Conservation (phyloP, 2,888 invertebrate genomes). For the Microchrysa polita region DNA sequence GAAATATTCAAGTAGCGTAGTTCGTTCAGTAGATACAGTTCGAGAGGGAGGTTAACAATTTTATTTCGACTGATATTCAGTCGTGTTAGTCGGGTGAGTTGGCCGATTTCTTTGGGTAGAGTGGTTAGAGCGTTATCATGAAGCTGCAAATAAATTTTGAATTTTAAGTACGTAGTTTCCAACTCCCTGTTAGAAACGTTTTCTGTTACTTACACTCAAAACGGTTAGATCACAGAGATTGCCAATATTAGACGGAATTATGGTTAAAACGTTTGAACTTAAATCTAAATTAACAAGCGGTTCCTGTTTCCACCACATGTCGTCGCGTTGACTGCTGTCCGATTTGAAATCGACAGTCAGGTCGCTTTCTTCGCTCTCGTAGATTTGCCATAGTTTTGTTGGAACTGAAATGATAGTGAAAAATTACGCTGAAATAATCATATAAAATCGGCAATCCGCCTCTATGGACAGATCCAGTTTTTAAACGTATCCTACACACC, state of each 20-base stretch:
- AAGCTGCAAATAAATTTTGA: conserved; percentile 68
- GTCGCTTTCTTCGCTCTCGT: conserved; percentile 71
- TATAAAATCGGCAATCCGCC: too few relatives aligned
- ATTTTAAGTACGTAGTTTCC: neutral
- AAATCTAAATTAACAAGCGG: conserved; percentile 81
- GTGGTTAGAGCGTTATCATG: conserved; percentile 82
- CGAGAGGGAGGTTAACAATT: conserved; percentile 69
- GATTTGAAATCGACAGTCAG: conserved; percentile 69
- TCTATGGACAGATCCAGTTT: too few relatives aligned
- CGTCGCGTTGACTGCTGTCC: conserved; percentile 66
- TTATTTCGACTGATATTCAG: conserved; percentile 78
- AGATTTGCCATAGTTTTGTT: conserved; percentile 77
- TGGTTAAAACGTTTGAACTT: conserved; percentile 75
- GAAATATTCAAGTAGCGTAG: conserved; percentile 77
- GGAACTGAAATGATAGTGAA: conserved; percentile 68
- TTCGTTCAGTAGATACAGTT: conserved; percentile 76
- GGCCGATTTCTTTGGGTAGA: conserved; percentile 79
- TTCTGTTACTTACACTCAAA: conserved; percentile 70
- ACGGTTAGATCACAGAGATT: conserved; percentile 74
- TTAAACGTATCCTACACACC: too few relatives aligned
- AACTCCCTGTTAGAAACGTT: too few relatives aligned
- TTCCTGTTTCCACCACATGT: conserved; percentile 86
- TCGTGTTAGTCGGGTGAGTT: conserved; percentile 73
- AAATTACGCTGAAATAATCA: neutral
- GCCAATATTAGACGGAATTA: conserved; percentile 72